Conservation (phyloP, 2,113 vertebrate species). For the Tapirus terrestris region DNA sequence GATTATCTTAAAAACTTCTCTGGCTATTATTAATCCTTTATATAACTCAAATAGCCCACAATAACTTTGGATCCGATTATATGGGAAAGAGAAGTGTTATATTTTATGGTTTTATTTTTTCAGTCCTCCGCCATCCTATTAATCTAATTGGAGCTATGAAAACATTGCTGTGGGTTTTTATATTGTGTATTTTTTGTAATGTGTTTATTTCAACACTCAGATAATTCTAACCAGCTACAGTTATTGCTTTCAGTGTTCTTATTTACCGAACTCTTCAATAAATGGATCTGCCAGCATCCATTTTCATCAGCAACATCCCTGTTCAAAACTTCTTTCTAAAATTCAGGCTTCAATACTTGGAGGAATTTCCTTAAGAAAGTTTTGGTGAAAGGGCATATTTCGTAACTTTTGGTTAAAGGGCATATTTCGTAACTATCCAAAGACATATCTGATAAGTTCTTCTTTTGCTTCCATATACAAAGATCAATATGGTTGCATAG, state of each 20-base stretch:
- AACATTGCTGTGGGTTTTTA: neutral
- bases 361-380: neutral
- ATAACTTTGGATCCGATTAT: neutral
- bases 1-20: neutral
- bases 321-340: conserved; percentile 36
- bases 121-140: neutral
- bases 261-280: neutral
- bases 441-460: neutral
- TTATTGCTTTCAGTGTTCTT: neutral
- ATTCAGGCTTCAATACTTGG: neutral
- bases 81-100: neutral
- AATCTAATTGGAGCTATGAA: neutral
- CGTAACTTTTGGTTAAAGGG: neutral
- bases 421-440: neutral
- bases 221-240: neutral
- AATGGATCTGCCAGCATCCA: neutral
- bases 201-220: neutral
- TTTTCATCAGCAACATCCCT: neutral
- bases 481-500: neutral
- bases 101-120: neutral
- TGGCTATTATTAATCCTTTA: neutral
- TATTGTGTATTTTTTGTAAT: neutral
- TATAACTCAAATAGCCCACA: neutral
- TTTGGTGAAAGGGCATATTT: neutral
- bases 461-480: neutral